Evolutionary conservation across 2,888 invertebrate genomes (phyloP).

Genomic region (Stomorhina lunata): DNA sequence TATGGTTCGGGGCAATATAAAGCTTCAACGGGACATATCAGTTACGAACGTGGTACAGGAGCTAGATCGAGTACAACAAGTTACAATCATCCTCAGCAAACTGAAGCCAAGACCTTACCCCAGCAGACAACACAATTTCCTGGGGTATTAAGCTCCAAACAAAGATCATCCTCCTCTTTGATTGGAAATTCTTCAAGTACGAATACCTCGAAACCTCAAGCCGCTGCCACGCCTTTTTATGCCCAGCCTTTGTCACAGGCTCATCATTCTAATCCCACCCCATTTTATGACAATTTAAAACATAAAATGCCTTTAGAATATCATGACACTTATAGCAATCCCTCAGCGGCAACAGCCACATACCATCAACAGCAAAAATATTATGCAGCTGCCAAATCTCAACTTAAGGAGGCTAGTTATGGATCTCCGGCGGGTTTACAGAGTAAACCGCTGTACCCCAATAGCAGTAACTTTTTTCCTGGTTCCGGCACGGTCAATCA

Average conservation of each 20-base stretch:
- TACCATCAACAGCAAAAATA: conserved; percentile 68
- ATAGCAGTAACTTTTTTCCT: conserved; percentile 36
- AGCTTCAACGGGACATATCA: background rate
- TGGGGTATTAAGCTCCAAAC: conserved; percentile 36
- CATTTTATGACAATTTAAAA: conserved; percentile 72
- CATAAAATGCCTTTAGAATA: conserved; percentile 70
- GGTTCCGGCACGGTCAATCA: conserved; percentile 31
- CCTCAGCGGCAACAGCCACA: conserved; percentile 24
- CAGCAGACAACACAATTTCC: conserved; percentile 32
- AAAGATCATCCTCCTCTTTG: conserved; percentile 29
- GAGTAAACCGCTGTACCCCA: conserved; percentile 46
- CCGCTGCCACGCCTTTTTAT: conserved; percentile 75
- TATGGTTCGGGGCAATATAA: conserved; percentile 40
- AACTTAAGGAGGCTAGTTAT: conserved; percentile 71
- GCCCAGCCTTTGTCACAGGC: conserved; percentile 65
- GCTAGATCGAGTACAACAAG: conserved; percentile 11
- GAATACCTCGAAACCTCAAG: conserved; percentile 71
- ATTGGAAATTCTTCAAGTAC: conserved; percentile 15
- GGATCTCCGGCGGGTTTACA: conserved; percentile 64
- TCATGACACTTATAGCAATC: conserved; percentile 53
- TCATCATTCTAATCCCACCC: conserved; percentile 14
- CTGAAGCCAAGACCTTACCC: background rate
- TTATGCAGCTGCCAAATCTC: conserved; percentile 66
- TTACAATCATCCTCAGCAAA: conserved; percentile 18
- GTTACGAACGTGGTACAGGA: conserved; percentile 37